Percentiles rank a stretch among this genome's conserved stretches.
Conservation (phyloP, 2,113 vertebrate genomes). For the Phrynosoma platyrhinos region DNA sequence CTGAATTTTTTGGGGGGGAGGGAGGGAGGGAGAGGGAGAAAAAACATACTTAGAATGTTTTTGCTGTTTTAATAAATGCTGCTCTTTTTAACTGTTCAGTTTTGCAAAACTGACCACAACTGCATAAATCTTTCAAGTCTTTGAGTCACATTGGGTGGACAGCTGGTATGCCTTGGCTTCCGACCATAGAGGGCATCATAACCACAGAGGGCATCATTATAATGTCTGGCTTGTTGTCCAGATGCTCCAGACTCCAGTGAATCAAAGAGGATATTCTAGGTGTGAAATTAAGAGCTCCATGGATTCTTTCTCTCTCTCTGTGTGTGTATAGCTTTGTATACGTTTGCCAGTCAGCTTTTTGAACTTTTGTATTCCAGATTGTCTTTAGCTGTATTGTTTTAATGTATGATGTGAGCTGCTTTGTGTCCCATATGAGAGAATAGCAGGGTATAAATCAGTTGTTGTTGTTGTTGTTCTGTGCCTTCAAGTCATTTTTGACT, state of each 20-base stretch:
- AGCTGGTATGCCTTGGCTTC: constrained; percentile 34
- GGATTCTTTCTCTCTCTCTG: background rate
- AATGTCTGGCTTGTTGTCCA: background rate
- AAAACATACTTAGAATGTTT: constrained; percentile 26
- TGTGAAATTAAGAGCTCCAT: constrained; percentile 10
- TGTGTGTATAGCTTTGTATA: background rate
- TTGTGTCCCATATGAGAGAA: too few species aligned
- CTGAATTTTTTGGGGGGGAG: background rate
- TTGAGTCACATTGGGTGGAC: constrained; percentile 28
- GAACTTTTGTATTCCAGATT: too few species aligned
- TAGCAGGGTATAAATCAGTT: too few species aligned
- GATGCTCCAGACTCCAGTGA: constrained; percentile 23
- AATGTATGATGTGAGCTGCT: too few species aligned
- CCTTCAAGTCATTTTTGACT: too few species aligned
- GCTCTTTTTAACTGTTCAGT: constrained; percentile 22
- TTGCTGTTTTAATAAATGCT: constrained; percentile 40
- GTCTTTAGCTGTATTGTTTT: too few species aligned
- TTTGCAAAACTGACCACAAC: constrained; percentile 38
- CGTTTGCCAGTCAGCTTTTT: background rate
- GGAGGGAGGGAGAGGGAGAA: too few species aligned
- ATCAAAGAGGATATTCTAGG: constrained; percentile 36
- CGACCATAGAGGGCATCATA: background rate
- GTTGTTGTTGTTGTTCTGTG: too few species aligned
- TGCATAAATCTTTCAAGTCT: constrained; percentile 41
- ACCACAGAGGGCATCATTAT: background rate